A percentile compares a stretch with the other conserved stretches of the same genome.
phyloP scores from a whole-genome alignment of 2,797 vertebrate species.

The Sarcoramphus papa region DNA sequence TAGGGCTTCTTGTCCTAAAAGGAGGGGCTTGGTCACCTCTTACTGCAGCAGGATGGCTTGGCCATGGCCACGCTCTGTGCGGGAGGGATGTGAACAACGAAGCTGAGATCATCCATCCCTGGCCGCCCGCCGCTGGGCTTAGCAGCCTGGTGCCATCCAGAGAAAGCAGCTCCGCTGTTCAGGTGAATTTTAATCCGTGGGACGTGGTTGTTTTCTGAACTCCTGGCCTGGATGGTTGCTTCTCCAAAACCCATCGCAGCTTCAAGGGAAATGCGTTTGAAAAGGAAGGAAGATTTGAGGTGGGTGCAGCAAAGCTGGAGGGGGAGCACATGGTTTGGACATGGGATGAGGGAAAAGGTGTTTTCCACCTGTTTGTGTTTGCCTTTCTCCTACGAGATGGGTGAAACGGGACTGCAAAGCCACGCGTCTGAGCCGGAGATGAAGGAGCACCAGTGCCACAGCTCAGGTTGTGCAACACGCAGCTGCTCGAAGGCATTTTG shows the following conservation, averaged over 20 bases:
- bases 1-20: neutral
- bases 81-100: neutral
- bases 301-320: neutral
- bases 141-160: neutral
- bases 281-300: neutral
- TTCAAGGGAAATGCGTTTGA: neutral
- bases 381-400: neutral
- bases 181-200: neutral
- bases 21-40: neutral
- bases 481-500: neutral
- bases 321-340: neutral
- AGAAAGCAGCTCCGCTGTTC: neutral
- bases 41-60: neutral
- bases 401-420: neutral
- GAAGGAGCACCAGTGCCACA: neutral
- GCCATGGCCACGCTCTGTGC: neutral
- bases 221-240: neutral
- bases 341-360: neutral
- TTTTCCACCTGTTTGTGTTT: neutral
- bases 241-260: neutral
- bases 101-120: neutral
- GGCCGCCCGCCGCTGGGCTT: neutral
- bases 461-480: neutral
- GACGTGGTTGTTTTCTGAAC: neutral
- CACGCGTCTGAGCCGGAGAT: accelerated